These are phyloP conservation scores for Fratercula arctica DNA, from an alignment of 2,797 vertebrate species.

Conservation along the genomic window DNA sequence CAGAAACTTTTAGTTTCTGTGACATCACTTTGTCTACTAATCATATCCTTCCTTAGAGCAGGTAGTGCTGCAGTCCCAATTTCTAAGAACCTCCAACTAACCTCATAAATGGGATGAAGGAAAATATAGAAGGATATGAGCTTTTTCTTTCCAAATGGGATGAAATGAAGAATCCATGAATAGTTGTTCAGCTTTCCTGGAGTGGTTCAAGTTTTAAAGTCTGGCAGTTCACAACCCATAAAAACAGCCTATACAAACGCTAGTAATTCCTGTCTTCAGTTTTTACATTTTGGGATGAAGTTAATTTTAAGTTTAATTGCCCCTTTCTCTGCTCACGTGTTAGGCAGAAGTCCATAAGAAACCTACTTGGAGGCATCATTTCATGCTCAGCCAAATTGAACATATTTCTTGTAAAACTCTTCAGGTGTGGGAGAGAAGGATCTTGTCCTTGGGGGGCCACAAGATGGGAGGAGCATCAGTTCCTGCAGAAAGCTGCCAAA, in stretches of 20 bases:
- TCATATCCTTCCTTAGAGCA: background rate
- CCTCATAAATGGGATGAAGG: background rate
- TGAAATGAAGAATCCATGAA: background rate
- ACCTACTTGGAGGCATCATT: background rate
- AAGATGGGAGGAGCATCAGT: background rate
- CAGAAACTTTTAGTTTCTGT: background rate
- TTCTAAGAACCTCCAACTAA: background rate
- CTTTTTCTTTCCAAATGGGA: background rate
- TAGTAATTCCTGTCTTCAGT: background rate
- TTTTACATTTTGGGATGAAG: background rate
- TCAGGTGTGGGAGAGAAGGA: background rate
- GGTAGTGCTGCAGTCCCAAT: background rate
- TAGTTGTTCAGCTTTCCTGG: background rate
- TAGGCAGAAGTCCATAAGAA: background rate
- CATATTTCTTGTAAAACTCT: fast-evolving
- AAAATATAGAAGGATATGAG: background rate
- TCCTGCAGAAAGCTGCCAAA: background rate
- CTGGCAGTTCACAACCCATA: background rate
- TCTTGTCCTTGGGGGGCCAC: background rate
- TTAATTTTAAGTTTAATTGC: background rate
- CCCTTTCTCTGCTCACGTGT: background rate
- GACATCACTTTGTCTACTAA: background rate
- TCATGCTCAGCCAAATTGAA: background rate
- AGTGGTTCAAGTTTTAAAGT: background rate
- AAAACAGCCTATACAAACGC: background rate